phyloP scores from a whole-genome alignment of 2,888 invertebrate species.

The Cheilosia pagana region DNA sequence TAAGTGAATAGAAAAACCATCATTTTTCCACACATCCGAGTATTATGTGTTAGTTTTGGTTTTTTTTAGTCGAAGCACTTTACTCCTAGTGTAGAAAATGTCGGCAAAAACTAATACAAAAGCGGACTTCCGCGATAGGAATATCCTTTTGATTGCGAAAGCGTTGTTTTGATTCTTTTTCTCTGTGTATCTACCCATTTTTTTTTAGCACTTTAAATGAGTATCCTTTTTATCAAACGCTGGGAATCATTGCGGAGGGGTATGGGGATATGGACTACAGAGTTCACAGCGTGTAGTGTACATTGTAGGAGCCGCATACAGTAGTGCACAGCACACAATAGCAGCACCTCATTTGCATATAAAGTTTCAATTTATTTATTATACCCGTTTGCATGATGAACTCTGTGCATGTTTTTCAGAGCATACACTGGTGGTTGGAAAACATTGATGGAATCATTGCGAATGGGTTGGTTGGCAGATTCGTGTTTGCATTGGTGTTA shows the following conservation, averaged over 20 bases:
- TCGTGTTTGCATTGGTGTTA: too few relatives aligned
- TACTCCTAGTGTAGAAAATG: not conserved
- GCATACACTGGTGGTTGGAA: not conserved
- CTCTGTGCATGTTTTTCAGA: not conserved
- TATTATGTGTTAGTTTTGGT: conserved; percentile 1
- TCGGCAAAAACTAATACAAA: conserved; percentile 19
- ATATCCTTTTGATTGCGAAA: conserved; percentile 42
- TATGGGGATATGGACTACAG: too few relatives aligned
- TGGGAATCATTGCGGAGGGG: conserved; percentile 14
- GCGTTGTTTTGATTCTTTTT: conserved; percentile 17
- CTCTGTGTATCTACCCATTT: not conserved
- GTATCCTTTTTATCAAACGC: conserved; percentile 24
- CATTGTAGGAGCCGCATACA: too few relatives aligned
- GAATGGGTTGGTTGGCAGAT: too few relatives aligned
- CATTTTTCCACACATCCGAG: conserved; percentile 34
- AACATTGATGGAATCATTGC: not conserved
- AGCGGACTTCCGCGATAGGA: conserved; percentile 29
- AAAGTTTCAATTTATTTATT: conserved; percentile 40
- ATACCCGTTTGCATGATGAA: conserved; percentile 29
- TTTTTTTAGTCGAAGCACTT: conserved; percentile 17
- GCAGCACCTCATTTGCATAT: conserved; percentile 46
- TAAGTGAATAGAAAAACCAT: conserved; percentile 40
- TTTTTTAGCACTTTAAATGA: conserved; percentile 33
- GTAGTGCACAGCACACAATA: conserved; percentile 1
- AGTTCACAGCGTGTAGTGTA: too few relatives aligned